These are phyloP conservation scores for Oreotrochilus melanogaster DNA, from an alignment of 2,113 vertebrate genomes.

Conservation along the genomic window DNA sequence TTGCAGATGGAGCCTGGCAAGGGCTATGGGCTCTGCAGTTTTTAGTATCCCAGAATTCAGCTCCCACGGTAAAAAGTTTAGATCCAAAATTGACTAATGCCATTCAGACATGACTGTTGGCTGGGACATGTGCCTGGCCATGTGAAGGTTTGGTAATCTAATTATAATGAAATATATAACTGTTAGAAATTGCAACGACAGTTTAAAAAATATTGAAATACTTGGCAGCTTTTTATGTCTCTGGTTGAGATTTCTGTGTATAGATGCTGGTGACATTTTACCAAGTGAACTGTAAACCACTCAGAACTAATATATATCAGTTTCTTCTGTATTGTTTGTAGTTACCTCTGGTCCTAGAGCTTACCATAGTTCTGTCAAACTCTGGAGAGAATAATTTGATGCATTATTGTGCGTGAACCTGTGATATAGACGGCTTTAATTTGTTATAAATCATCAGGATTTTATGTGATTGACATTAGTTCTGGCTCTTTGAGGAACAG, in stretches of 20 bases:
- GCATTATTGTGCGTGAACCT: neutral
- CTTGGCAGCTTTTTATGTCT: neutral
- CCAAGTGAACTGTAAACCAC: neutral
- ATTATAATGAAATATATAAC: neutral
- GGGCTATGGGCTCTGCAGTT: neutral
- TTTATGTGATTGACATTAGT: neutral
- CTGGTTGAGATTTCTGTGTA: neutral
- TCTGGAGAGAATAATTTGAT: neutral
- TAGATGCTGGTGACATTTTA: neutral
- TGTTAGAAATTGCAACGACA: neutral
- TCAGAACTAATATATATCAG: neutral
- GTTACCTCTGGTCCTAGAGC: neutral
- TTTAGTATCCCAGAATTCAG: neutral
- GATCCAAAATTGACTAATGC: neutral
- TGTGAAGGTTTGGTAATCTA: neutral
- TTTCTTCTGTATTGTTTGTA: neutral
- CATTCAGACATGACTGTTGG: neutral
- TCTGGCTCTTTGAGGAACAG: neutral
- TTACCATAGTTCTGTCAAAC: neutral
- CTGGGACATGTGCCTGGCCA: neutral
- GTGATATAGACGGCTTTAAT: neutral
- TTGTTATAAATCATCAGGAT: neutral
- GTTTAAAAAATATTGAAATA: neutral
- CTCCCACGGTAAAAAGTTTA: neutral
- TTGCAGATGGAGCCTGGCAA: neutral